A percentile compares a stretch with the other conserved stretches of the same genome.
Evolutionary conservation across 2,113 vertebrate genomes (phyloP).

Genomic region (Lamprotornis superbus): DNA sequence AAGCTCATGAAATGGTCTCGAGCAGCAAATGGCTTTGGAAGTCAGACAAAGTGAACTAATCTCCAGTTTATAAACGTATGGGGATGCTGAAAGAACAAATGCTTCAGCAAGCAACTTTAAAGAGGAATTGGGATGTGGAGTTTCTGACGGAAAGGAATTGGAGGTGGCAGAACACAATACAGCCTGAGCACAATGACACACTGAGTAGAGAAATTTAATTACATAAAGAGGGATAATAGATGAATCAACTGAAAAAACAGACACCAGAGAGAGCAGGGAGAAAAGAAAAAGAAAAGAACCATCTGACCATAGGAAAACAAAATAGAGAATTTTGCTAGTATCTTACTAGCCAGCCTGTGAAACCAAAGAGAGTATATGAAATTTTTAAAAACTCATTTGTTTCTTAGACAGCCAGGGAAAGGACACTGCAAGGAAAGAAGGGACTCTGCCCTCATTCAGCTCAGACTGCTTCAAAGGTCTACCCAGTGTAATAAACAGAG

Average conservation of each 20-base stretch:
- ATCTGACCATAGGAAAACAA: constrained; percentile 11
- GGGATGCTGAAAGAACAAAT: constrained; percentile 52
- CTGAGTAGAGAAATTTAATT: constrained; percentile 52
- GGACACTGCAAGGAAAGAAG: background rate
- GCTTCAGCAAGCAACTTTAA: constrained; percentile 60
- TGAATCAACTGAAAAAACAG: constrained; percentile 62
- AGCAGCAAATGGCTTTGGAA: constrained; percentile 69
- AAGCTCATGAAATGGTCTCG: constrained; percentile 58
- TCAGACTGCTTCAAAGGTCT: constrained; percentile 18
- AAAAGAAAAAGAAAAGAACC: constrained; percentile 42
- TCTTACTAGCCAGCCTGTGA: constrained; percentile 1
- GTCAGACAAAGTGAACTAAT: constrained; percentile 66
- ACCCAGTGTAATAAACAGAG: background rate
- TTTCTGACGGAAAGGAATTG: constrained; percentile 37
- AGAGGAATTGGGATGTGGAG: constrained; percentile 25
- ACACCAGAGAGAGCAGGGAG: constrained; percentile 32
- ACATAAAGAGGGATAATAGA: constrained; percentile 54
- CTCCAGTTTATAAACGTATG: constrained; percentile 62
- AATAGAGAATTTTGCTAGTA: background rate
- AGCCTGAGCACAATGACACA: constrained; percentile 34
- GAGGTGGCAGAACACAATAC: constrained; percentile 35
- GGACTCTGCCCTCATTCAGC: background rate
- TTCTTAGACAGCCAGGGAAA: background rate
- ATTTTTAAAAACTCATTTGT: constrained; percentile 14
- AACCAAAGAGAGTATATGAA: background rate